Conservation (phyloP, 2,113 vertebrate genomes). For the Oreotrochilus melanogaster region DNA sequence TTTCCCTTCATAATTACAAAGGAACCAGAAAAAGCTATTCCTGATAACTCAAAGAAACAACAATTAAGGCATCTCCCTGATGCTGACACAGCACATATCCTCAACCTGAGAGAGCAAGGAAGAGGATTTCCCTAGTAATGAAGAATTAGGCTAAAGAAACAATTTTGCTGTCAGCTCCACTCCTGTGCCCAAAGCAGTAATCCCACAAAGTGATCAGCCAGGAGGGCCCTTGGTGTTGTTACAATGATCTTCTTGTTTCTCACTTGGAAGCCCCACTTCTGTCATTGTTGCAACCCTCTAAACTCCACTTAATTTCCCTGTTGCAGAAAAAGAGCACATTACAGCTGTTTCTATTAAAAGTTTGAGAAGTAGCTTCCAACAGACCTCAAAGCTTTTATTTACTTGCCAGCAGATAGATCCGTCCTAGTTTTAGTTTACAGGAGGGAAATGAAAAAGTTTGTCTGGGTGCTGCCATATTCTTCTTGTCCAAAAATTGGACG, state of each 20-base stretch:
- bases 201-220: neutral
- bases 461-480: neutral
- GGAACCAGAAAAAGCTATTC: neutral
- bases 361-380: neutral
- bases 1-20: neutral
- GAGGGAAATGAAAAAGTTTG: neutral
- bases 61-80: neutral
- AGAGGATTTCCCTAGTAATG: neutral
- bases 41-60: neutral
- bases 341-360: neutral
- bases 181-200: neutral
- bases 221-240: neutral
- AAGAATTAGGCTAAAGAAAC: neutral
- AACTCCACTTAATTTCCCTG: neutral
- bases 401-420: neutral
- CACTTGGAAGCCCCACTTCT: neutral
- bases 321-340: neutral
- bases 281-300: neutral
- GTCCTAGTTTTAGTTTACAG: neutral
- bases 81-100: neutral
- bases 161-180: neutral
- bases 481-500: neutral
- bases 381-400: neutral
- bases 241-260: neutral
- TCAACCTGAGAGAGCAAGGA: rapidly evolving